Percentiles rank a stretch among this genome's conserved stretches.
phyloP scores from a whole-genome alignment of 2,888 invertebrate species.

The Scaptomyza caliginosa region DNA sequence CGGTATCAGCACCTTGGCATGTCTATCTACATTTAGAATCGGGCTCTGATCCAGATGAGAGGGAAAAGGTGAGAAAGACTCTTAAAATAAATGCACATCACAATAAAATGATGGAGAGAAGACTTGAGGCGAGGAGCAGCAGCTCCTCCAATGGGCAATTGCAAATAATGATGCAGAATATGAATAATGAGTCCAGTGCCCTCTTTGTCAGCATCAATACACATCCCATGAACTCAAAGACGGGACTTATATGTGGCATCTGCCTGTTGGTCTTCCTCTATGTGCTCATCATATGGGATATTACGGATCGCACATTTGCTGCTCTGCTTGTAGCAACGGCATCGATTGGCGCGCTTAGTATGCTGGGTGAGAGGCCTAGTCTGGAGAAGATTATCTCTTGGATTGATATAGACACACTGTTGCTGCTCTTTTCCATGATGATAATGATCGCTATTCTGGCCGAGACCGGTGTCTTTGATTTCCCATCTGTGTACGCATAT shows the following conservation, averaged over 20 bases:
- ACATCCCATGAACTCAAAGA: slow-evolving; percentile 87
- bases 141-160: background rate
- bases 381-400: slow-evolving; percentile 88
- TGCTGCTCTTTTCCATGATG: slow-evolving; percentile 91
- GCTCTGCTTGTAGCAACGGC: slow-evolving; percentile 86
- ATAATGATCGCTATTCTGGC: slow-evolving; percentile 89
- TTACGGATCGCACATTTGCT: slow-evolving; percentile 85
- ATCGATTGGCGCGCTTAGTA: slow-evolving; percentile 88
- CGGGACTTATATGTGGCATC: slow-evolving; percentile 90
- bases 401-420: slow-evolving; percentile 89
- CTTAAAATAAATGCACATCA: background rate
- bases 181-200: background rate
- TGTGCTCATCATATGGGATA: slow-evolving; percentile 90
- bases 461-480: slow-evolving; percentile 91
- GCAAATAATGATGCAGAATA: slow-evolving; percentile 8
- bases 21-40: background rate
- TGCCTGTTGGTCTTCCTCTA: slow-evolving; percentile 90
- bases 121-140: background rate
- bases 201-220: slow-evolving; percentile 84
- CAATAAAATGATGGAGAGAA: background rate
- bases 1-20: slow-evolving; percentile 14
- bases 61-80: background rate
- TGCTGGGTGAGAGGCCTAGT: slow-evolving; percentile 87
- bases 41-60: background rate
- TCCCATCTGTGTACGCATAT: slow-evolving; percentile 88